Evolutionary conservation across 2,888 invertebrate species (phyloP).

Genomic region (Cristatella mucedo): DNA sequence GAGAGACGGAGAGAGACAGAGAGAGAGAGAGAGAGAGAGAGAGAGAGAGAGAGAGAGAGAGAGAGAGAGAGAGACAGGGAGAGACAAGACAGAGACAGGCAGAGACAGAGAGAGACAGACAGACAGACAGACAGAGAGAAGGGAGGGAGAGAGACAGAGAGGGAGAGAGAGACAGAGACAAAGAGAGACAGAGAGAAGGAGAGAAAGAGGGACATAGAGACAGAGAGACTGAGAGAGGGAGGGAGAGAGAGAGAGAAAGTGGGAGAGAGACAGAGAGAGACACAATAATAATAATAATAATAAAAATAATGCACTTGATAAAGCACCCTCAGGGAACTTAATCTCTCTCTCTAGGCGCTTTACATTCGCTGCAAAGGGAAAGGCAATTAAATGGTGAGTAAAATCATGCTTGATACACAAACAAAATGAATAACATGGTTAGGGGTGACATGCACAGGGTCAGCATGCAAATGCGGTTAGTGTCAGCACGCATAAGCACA

Average conservation of each 20-base stretch:
- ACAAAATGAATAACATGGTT: too few species aligned
- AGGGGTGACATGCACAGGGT: too few species aligned
- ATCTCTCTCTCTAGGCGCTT: too few species aligned
- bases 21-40: not conserved
- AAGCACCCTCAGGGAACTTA: too few species aligned
- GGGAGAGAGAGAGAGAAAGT: not conserved
- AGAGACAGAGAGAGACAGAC: not conserved
- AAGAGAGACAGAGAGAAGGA: not conserved
- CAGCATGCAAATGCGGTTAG: too few species aligned
- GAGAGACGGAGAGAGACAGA: not conserved
- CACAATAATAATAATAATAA: not conserved
- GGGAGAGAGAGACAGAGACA: not conserved
- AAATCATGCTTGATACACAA: too few species aligned
- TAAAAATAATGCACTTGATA: too few species aligned
- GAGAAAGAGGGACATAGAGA: not conserved
- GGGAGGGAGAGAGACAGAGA: not conserved
- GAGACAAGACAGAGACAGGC: not conserved
- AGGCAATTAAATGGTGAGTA: too few species aligned
- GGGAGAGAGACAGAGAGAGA: not conserved
- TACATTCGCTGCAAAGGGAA: too few species aligned
- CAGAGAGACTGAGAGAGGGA: not conserved
- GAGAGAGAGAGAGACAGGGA: too few species aligned
- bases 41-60: too few species aligned
- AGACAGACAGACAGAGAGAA: not conserved
- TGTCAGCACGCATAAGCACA: too few species aligned